Conservation (phyloP, 2,888 invertebrate species). For the Calameuta filiformis region DNA sequence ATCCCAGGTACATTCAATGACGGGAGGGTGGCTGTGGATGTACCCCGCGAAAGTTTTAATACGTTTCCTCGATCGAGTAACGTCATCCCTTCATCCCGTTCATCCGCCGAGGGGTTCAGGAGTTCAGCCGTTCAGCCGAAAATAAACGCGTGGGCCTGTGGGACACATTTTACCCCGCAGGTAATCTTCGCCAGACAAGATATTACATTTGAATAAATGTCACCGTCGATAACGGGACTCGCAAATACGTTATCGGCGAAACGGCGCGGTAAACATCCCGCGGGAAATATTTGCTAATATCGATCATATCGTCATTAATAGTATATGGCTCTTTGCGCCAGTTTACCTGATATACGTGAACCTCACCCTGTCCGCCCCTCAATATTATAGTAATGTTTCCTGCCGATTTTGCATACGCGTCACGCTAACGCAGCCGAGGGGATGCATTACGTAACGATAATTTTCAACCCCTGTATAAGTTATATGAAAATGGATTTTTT, state of each 20-base stretch:
- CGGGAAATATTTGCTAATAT: constrained; percentile 65
- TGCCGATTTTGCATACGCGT: no score
- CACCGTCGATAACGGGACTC: constrained; percentile 57
- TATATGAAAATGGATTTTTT: background rate
- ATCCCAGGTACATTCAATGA: background rate
- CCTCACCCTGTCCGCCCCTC: constrained; percentile 7
- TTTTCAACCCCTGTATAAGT: background rate
- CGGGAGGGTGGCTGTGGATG: background rate
- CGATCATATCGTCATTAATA: constrained; percentile 63
- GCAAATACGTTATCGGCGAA: constrained; percentile 54
- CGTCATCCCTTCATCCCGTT: background rate
- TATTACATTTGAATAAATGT: constrained; percentile 67
- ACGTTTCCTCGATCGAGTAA: background rate
- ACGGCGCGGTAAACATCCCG: constrained; percentile 53
- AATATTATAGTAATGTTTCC: background rate
- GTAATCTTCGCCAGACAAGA: constrained; percentile 64
- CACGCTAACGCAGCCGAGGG: background rate
- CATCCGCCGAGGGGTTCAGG: background rate
- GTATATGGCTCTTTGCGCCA: constrained; percentile 30
- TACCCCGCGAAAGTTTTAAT: constrained; percentile 11
- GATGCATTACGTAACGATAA: background rate
- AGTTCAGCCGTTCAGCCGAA: constrained; percentile 4
- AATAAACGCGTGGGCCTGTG: constrained; percentile 42
- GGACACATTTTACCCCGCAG: constrained; percentile 59
- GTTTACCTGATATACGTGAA: constrained; percentile 11